Evolutionary conservation across 2,113 vertebrate genomes (phyloP).

Genomic region (Coregonus clupeaformis): DNA sequence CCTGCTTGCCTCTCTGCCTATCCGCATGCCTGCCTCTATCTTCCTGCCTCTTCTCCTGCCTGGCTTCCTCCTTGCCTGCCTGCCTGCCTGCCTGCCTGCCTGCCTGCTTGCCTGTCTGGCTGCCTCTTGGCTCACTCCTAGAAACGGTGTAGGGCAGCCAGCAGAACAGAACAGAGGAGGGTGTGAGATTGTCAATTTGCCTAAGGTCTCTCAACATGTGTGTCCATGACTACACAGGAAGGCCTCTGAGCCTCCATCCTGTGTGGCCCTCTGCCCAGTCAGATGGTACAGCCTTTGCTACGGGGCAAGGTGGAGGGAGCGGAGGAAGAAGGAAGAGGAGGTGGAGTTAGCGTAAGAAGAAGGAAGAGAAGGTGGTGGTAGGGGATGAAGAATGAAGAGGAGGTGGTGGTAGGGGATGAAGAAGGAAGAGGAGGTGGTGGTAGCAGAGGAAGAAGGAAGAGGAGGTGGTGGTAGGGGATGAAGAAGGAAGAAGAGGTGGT

Average conservation of each 20-base stretch:
- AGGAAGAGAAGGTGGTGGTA: too few species aligned
- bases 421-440: too few species aligned
- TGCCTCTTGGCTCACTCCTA: conserved; percentile 47
- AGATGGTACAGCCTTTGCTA: conserved; percentile 49
- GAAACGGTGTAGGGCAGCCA: conserved; percentile 30
- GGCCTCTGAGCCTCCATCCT: conserved; percentile 41
- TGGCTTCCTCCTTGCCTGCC: not conserved
- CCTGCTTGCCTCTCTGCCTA: conserved; percentile 9
- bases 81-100: too few species aligned
- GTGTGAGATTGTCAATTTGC: conserved; percentile 61
- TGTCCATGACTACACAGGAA: conserved; percentile 54
- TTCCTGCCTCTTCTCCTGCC: conserved; percentile 20
- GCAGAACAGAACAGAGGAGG: not conserved
- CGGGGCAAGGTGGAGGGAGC: conserved; percentile 45
- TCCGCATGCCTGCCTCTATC: too few species aligned
- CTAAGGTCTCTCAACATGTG: conserved; percentile 26
- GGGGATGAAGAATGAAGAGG: too few species aligned
- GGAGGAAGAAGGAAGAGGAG: too few species aligned
- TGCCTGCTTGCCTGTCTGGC: conserved; percentile 16
- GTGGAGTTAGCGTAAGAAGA: conserved; percentile 12
- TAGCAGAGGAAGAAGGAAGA: too few species aligned
- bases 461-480: conserved; percentile 28
- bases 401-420: conserved; percentile 23
- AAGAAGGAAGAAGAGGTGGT: too few species aligned
- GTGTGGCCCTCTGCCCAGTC: conserved; percentile 35